These are phyloP conservation scores for Mystacides longicornis DNA, from an alignment of 2,888 invertebrate species.

Conservation along the genomic window DNA sequence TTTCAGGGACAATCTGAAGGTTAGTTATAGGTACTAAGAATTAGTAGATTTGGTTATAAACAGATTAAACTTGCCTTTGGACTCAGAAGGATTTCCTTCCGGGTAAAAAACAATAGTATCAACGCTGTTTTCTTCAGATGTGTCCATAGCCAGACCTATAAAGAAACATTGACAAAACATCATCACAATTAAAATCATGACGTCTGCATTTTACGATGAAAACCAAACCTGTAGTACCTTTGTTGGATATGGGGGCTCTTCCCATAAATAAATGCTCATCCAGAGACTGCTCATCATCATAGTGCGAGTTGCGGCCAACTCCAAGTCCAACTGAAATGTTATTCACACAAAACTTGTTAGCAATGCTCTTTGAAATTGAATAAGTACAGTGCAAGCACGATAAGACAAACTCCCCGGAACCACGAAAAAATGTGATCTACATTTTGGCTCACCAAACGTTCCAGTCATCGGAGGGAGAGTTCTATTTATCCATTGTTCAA, in stretches of 20 bases:
- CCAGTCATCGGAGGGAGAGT: too few relatives aligned
- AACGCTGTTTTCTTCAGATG: conserved; percentile 36
- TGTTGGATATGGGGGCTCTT: neutral
- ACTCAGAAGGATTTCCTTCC: conserved; percentile 29
- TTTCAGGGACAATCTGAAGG: neutral
- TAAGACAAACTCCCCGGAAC: too few relatives aligned
- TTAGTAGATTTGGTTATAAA: too few relatives aligned
- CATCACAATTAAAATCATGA: neutral
- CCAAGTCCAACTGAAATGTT: neutral
- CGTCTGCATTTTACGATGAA: neutral
- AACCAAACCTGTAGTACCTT: neutral
- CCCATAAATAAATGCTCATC: neutral
- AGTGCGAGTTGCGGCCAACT: neutral
- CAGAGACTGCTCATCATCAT: conserved; percentile 1
- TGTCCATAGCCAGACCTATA: conserved; percentile 38
- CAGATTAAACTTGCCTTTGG: conserved; percentile 15
- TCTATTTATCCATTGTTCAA: too few relatives aligned
- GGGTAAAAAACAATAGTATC: conserved; percentile 39
- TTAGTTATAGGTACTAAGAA: neutral
- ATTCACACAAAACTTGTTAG: too few relatives aligned
- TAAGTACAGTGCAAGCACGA: too few relatives aligned
- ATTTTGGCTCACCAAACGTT: too few relatives aligned
- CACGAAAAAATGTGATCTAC: too few relatives aligned
- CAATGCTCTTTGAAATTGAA: too few relatives aligned
- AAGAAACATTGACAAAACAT: neutral